Evolutionary conservation across 2,113 vertebrate species (phyloP).

Genomic region (Pantherophis guttatus): DNA sequence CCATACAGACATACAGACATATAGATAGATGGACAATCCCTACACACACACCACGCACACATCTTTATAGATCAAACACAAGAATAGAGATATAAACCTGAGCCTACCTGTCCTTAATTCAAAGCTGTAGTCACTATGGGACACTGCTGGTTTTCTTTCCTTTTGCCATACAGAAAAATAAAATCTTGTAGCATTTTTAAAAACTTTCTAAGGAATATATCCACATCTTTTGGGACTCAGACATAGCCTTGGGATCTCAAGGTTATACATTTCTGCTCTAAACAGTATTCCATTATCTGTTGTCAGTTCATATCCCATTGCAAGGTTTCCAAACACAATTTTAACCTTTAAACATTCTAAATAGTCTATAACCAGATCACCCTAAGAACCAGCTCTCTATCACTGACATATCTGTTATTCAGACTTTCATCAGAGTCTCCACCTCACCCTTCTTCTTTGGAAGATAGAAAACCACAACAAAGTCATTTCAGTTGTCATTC

Average conservation of each 20-base stretch:
- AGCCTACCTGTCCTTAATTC: not conserved
- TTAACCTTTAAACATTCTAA: not conserved
- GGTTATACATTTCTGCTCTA: not conserved
- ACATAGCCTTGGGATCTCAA: not conserved
- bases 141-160: not conserved
- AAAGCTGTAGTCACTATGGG: not conserved
- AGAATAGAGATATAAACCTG: not conserved
- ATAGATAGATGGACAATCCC: not conserved
- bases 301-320: not conserved
- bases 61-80: not conserved
- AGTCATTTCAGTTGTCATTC: not conserved
- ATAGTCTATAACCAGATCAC: not conserved
- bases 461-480: not conserved
- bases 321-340: not conserved
- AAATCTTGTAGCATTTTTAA: not conserved
- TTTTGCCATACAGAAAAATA: not conserved
- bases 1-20: not conserved
- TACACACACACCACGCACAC: not conserved
- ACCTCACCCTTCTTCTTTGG: not conserved
- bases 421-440: not conserved
- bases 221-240: not conserved
- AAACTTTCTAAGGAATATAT: not conserved
- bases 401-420: not conserved
- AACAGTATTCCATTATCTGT: not conserved
- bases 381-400: not conserved